Evolutionary conservation across 2,888 invertebrate genomes (phyloP), one percentile per base, ranked within the genome.

Genomic region (Hedya salicella): DNA sequence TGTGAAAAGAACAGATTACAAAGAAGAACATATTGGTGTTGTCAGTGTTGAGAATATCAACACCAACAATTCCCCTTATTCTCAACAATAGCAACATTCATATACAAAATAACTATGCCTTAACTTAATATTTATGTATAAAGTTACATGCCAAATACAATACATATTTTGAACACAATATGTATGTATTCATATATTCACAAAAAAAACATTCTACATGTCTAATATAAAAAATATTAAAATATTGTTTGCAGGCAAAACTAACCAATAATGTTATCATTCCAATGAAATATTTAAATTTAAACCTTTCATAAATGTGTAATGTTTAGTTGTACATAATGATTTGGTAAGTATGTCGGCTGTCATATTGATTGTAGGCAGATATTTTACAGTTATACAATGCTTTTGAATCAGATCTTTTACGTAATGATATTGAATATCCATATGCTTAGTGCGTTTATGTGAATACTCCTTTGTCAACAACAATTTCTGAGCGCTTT

Each of bases 361-460:
- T 32, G 32, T 32, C 50, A 52, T 52, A 14, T 52, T 16, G 11
- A 16, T 17, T 30, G 50, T 52, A 19, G 50, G 50, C 32, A 52
- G 8, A 32, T 52, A 52, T 17, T 52, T 52, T 19, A 50, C 32
- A 52, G n/a, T 52, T 19, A 52, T n/a, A 16, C 30, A 32, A 16
- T 16, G 30, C 16, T 52, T 32, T 14, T 14, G 16, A 14, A 52
- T 17, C 14, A 52, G 32, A 36, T 52, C 50, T 32, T 52, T 52
- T 3, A 52, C 50, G 32, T 36, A 53, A 44, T 44, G 16, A 9
- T 44, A 44, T 5, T 17, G 1, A 16, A 44, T 44, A 44, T 44
- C 44, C 2, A 53, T 19, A n/a, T 53, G 53, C 19, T 53, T 53
- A 19, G 53, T 53, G 53, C 39, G 53, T 5, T 53, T 53, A 39